Evolutionary conservation across 2,888 invertebrate species (phyloP), one percentile per base, ranked within the genome.

Genomic region (Ommatoiulus sabulosus): DNA sequence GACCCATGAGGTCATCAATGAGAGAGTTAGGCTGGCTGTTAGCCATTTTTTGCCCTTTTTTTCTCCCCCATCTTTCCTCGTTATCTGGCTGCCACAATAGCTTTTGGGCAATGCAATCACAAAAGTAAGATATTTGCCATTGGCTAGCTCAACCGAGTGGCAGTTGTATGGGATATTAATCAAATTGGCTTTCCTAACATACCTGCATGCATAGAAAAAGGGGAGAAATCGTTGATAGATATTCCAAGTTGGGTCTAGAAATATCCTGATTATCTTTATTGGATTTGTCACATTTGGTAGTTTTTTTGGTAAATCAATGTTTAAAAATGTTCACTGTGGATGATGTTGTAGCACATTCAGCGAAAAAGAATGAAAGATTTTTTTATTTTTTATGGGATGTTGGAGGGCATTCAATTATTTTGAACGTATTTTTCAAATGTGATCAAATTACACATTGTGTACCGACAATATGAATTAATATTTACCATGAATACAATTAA

Each of bases 1-100:
- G 63, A 63, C 63, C 63, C 63, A 63, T 63, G 63, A 63, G 63
- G 63, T 63, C 63, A 63, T 63, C 63, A 63, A 63, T 63, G 63
- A n/a, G 63, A 63, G 63, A 63, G 63, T 63, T n/a, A 63, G 63
- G 63, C 63, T 63, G 63, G 63, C 63, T 63, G 17, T 17, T n/a
- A 63, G 63, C 63, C 63, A 63, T 63, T 63, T 63, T 63, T 63
- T 63, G 17, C n/a, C 63, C 63, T 63, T 52, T 63, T 63, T 63
- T n/a, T n/a, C 63, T n/a, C 63, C n/a, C 63, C 63, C n/a, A 63
- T 63, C 63, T 63, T 63, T 63, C 63, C 63, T 63, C 63, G 63
- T 63, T 63, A 63, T 63, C 63, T 63, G 5, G n/a, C n/a, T 63
- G 63, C 63, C 63, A 63, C 63, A 63, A 63, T 63, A 63, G 63